These are phyloP conservation scores for Mustela lutreola DNA, from an alignment of 2,113 vertebrate species.

Conservation along the genomic window DNA sequence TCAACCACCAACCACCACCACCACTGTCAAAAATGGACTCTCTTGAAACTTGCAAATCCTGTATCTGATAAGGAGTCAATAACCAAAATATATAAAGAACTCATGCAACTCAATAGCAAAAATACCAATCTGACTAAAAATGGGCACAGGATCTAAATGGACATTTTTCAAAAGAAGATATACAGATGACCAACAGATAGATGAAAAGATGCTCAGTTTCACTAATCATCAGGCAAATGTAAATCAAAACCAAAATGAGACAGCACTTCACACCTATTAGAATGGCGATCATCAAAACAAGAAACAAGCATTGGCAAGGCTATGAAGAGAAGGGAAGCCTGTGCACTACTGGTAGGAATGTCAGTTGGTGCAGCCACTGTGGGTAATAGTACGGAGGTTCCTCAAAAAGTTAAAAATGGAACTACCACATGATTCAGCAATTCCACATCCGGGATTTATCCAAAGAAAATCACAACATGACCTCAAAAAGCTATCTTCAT, in stretches of 20 bases:
- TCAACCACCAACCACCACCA: not conserved
- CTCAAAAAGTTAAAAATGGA: constrained; percentile 9
- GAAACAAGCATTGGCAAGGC: not conserved
- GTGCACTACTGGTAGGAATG: not conserved
- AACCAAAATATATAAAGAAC: not conserved
- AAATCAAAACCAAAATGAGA: not conserved
- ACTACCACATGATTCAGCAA: not conserved
- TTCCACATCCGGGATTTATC: not conserved
- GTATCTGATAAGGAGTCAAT: not conserved
- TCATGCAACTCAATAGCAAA: not conserved
- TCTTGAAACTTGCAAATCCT: not conserved
- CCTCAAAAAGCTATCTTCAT: not conserved
- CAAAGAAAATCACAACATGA: not conserved
- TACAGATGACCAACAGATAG: not conserved
- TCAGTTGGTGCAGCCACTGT: not conserved
- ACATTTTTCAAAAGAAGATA: not conserved
- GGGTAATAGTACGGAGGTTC: not conserved
- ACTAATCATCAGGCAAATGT: not conserved
- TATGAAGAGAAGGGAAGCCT: not conserved
- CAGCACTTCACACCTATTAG: not conserved
- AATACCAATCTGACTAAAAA: not conserved
- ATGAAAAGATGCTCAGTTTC: not conserved
- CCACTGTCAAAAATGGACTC: not conserved
- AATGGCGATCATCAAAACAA: not conserved
- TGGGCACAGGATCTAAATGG: not conserved